Evolutionary conservation across 2,888 invertebrate genomes (phyloP).

Genomic region (Pristionchus exspectatus): DNA sequence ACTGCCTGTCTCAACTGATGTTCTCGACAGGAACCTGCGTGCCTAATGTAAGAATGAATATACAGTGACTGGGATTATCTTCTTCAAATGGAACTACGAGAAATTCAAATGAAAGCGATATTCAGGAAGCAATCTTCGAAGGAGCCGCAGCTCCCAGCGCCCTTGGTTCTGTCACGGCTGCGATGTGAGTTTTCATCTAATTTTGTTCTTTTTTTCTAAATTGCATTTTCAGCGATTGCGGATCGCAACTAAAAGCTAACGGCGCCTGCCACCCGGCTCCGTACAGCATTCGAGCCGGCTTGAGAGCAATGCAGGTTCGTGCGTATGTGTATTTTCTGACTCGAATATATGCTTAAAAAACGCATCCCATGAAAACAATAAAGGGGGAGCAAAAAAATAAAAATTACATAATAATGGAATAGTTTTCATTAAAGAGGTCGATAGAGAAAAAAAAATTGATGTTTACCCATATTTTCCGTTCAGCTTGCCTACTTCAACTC

Average conservation of each 20-base stretch:
- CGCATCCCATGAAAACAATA: too few relatives aligned
- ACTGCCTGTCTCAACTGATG: background rate
- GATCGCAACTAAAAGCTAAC: background rate
- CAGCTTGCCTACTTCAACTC: constrained; percentile 6
- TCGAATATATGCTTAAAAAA: too few relatives aligned
- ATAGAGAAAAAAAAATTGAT: background rate
- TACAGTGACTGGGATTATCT: background rate
- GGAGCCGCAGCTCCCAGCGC: background rate
- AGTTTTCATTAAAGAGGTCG: background rate
- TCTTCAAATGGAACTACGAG: background rate
- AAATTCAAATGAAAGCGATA: background rate
- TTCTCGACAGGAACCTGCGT: background rate
- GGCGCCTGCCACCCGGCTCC: background rate
- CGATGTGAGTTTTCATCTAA: background rate
- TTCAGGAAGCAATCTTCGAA: background rate
- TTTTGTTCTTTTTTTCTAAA: background rate
- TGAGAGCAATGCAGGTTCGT: background rate
- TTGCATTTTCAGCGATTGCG: background rate
- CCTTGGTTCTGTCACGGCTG: background rate
- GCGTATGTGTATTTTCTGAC: background rate
- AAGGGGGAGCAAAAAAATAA: too few relatives aligned
- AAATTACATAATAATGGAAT: too few relatives aligned
- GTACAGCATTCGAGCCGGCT: background rate
- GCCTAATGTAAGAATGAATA: background rate
- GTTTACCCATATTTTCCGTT: background rate